Base-by-base conservation (phyloP, 2,888 invertebrate genomes). In the Malacosoma neustria region DNA sequence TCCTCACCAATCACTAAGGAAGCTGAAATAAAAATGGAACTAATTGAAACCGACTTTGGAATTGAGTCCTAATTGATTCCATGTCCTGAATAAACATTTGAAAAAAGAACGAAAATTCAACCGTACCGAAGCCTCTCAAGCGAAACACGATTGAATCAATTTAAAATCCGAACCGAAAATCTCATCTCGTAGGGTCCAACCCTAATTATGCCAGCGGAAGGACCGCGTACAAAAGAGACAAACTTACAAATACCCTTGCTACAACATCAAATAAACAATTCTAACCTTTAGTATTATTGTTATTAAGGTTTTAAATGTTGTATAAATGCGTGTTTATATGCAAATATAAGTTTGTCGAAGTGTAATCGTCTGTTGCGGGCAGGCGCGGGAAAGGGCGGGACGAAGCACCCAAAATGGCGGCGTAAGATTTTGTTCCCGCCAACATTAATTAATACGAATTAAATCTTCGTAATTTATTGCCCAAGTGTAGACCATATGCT, bases 391-490 rank as follows among this genome's bases (percentile, higher is more conserved):
- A 60, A 69, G 72, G 73, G 72, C 57, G 69, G 72, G 67, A 62
- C 74, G 75, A 75, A 82, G 80, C 69, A 51, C 66, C 52, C 79
- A 84, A 84, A 73, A 84, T 82, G 84, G 84, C 82, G 49, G 66
- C 63, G 72, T 85, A 85, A 85, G 84, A 85, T 85, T 84, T 82
- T 70, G 80, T 79, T 73, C 72, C 67, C 75, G 22, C 22, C 22
- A 22, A 22, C 22, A 22, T 22, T 22, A 22, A 22, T 22, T 66
- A 69, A 74, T 73, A 82, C 79, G 81, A 82, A 84, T 85, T 85
- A 81, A 84, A 82, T 82, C 82, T 82, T 82, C 72, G 71, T 85
- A 77, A 85, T 85, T 84, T 85, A 85, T 79, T 74, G 65, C 61
- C 61, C 57, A 66, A 55, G 60, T 59, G 63, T 54, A 70, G 63